phyloP scores from a whole-genome alignment of 2,888 invertebrate species.

The Drosophila pseudotalamancana region DNA sequence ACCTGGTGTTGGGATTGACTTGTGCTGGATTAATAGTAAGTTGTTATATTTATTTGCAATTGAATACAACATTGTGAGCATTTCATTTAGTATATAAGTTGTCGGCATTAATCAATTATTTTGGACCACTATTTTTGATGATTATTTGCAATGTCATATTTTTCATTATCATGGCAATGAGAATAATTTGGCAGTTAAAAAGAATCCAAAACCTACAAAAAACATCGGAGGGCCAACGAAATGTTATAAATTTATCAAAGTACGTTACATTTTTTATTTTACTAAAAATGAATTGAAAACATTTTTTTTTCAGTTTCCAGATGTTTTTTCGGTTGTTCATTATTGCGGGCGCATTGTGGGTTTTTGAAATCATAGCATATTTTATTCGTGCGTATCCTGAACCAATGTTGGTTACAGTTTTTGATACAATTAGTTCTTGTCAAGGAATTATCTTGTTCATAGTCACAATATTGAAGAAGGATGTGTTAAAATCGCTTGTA shows the following conservation, averaged over 20 bases:
- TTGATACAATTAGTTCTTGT: conserved; percentile 24
- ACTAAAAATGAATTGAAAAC: too few species aligned
- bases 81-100: conserved; percentile 41
- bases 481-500: conserved; percentile 34
- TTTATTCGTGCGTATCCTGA: too few species aligned
- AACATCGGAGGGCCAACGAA: conserved; percentile 6
- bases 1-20: conserved; percentile 85
- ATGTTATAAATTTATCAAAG: conserved; percentile 33
- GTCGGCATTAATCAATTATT: conserved; percentile 75
- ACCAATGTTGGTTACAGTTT: background rate
- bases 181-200: conserved; percentile 67
- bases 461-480: conserved; percentile 52
- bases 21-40: conserved; percentile 87
- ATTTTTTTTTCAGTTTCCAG: too few species aligned
- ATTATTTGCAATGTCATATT: conserved; percentile 70
- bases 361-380: too few species aligned
- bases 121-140: conserved; percentile 69
- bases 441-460: conserved; percentile 67
- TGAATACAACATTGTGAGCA: too few species aligned
- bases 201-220: conserved; percentile 64
- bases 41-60: background rate
- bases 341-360: too few species aligned
- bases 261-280: background rate
- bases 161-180: conserved; percentile 69
- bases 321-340: too few species aligned